Base-by-base conservation (phyloP, 2,888 invertebrate species). In the Tillus elongatus region DNA sequence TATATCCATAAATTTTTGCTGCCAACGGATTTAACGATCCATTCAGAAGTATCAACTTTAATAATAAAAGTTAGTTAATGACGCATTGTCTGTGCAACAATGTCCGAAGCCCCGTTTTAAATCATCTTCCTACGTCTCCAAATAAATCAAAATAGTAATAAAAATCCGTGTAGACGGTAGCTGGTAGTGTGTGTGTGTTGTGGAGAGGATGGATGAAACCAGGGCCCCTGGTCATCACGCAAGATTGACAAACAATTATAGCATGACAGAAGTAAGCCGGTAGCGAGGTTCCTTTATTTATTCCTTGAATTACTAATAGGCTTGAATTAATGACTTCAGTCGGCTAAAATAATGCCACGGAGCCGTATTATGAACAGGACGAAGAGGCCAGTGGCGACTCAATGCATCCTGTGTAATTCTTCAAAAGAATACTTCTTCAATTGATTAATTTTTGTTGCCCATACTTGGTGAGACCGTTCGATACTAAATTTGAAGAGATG, bases 181-280 rank as follows among this genome's bases (percentile, higher is more conserved):
- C 45, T 37, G 43, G 14, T 40, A 14, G n/a, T 33, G 24, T 8
- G 24, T 6, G 6, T 19, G 24, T n/a, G n/a, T n/a, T n/a, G n/a
- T n/a, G n/a, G 24, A 19, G 24, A 19, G n/a, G 24, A 19, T 19
- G 6, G n/a, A 6, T n/a, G 24, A 8, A 19, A 19, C 24, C 24
- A 8, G 24, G 24, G 24, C 24, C 6, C 24, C n/a, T 19, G 46
- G 51, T 40, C 24, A 45, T 47, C 47, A 42, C 43, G 47, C 41
- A 33, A 51, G 53, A 54, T 54, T 54, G 54, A 54, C 54, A 54
- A 54, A 54, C 52, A 54, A 53, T 54, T 54, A 53, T 50, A 46
- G 47, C 47, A 40, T 49, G 54, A 54, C 53, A 51, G 47, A 49
- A 50, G 47, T 46, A 45, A 49, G 52, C 51, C 50, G 46, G 52